These are phyloP conservation scores for Tricholaema leucomelas DNA, from an alignment of 2,113 vertebrate genomes.

Conservation along the genomic window DNA sequence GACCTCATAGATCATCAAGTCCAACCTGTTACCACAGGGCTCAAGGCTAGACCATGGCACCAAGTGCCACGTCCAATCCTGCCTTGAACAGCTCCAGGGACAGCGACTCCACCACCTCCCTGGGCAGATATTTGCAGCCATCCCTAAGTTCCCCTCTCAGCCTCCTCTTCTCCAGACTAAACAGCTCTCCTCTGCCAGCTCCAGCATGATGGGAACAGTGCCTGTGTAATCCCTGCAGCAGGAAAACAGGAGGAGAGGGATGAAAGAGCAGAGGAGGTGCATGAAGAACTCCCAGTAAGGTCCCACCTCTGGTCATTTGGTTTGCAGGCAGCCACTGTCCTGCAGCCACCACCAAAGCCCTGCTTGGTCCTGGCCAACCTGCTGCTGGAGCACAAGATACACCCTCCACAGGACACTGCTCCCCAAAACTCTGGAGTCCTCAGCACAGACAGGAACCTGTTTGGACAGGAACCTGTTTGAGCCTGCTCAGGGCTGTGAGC, in stretches of 20 bases:
- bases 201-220: background rate
- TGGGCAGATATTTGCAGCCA: too few relatives aligned
- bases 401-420: rapidly evolving
- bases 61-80: too few relatives aligned
- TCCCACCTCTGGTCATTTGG: background rate
- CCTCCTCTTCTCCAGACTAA: too few relatives aligned
- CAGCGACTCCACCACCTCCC: too few relatives aligned
- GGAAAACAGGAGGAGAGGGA: background rate
- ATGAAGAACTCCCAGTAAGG: rapidly evolving
- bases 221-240: background rate
- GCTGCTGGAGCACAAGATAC: background rate
- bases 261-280: background rate
- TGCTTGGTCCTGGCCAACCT: background rate
- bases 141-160: too few relatives aligned
- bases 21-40: too few relatives aligned
- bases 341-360: background rate
- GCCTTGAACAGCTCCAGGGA: too few relatives aligned
- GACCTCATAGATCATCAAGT: too few relatives aligned
- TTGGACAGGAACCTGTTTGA: too few relatives aligned
- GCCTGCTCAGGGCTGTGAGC: too few relatives aligned
- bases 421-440: background rate
- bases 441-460: background rate
- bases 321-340: background rate
- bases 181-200: too few relatives aligned
- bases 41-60: too few relatives aligned